Evolutionary conservation across 2,888 invertebrate species (phyloP).

Genomic region (Philonicus albiceps): DNA sequence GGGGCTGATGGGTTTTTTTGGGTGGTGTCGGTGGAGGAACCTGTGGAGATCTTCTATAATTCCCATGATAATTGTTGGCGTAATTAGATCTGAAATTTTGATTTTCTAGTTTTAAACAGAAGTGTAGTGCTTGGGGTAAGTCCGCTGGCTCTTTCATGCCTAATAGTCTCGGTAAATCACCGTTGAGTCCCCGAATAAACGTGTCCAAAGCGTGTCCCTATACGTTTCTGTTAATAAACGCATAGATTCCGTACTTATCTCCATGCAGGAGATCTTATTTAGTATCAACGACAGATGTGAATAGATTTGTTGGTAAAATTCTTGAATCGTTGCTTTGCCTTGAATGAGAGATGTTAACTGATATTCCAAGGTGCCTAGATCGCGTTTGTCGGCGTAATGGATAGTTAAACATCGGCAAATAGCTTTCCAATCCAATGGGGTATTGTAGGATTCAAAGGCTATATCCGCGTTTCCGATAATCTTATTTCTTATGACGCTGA

Average conservation of each 20-base stretch:
- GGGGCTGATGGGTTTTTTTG: background rate
- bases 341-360: slow-evolving; percentile 44
- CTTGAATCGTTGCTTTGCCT: slow-evolving; percentile 30
- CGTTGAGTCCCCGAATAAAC: background rate
- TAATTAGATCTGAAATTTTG: background rate
- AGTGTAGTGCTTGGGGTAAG: background rate
- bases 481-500: slow-evolving; percentile 41
- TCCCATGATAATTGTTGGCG: background rate
- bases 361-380: slow-evolving; percentile 45
- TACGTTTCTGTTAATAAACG: background rate
- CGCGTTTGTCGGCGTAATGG: slow-evolving; percentile 42
- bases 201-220: background rate
- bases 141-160: background rate
- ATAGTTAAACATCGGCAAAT: slow-evolving; percentile 37
- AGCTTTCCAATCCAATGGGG: slow-evolving; percentile 38
- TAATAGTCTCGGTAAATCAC: background rate
- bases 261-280: slow-evolving; percentile 38
- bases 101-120: background rate
- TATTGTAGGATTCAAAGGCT: slow-evolving; percentile 43
- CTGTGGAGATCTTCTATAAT: background rate
- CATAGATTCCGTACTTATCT: background rate
- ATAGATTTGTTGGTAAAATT: slow-evolving; percentile 46
- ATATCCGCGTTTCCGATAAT: slow-evolving; percentile 40
- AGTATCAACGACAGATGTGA: slow-evolving; percentile 43
- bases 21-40: background rate